Base-by-base conservation (phyloP, 2,797 vertebrate genomes). In the Myotis vivesi region DNA sequence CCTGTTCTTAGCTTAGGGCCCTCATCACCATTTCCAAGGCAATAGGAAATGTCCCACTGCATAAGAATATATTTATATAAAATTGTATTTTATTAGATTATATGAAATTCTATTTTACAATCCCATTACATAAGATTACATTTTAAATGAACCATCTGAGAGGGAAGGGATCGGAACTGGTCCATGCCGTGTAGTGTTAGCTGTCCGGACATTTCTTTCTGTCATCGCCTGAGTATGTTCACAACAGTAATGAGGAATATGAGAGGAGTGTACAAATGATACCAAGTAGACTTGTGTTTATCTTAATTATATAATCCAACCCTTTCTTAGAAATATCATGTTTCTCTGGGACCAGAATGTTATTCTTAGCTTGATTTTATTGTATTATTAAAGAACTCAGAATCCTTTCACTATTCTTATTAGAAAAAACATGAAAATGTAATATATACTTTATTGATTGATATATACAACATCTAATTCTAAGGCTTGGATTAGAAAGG, bases 321-420 rank as follows among this genome's bases (percentile, higher is more conserved):
- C 2, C 12, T 92, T 94, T 87, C 64, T 91, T 94, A 89, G 68
- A 86, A 95, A 85, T 76, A 80, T 46, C 33, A 23, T 88, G 53
- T 89, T 80, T 94, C 36, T 72, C 17, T 53, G 51, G n/a, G 38
- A 79, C 9, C 28, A 92, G 80, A 77, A 86, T 91, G 36, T 68
- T 94, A 92, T 80, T 94, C 92, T 89, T 95, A 94, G 55, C 23
- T 91, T 89, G 49, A 91, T 59, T 85, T 46, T 72, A 91, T 72
- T 88, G 22, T 90, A 55, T 55, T 93, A 75, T 89, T 83, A 88
- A 71, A 91, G 22, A 92, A 68, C 20, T 92, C 23, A 89, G 44
- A 55, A 30, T 91, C 51, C 69, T 95, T 97, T 95, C 72, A 87
- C 20, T 81, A 20, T 93, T 81, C 75, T 87, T 87, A 49, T 84